Percentiles rank a stretch among this genome's conserved stretches.
These are phyloP conservation scores for Cryptoleucopteryx plumbea DNA, from an alignment of 2,113 vertebrate genomes.

Conservation along the genomic window DNA sequence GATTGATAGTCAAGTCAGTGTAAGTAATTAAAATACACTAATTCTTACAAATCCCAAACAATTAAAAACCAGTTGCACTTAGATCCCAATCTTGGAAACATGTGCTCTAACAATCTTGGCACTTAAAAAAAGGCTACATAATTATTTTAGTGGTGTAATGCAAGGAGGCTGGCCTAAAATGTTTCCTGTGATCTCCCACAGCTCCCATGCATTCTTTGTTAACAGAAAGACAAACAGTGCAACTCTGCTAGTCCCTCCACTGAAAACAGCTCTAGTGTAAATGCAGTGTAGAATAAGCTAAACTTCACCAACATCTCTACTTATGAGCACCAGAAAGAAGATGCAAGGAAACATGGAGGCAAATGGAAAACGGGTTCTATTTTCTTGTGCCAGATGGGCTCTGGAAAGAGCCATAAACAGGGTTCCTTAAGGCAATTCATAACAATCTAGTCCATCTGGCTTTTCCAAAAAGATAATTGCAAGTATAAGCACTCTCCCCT, in stretches of 20 bases:
- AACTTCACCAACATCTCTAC: background rate
- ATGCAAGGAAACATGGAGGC: background rate
- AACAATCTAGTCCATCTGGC: constrained; percentile 49
- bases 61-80: background rate
- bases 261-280: background rate
- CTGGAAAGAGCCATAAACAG: constrained; percentile 31
- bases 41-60: background rate
- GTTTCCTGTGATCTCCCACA: background rate
- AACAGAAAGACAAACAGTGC: background rate
- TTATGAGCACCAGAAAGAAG: background rate
- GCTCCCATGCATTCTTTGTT: background rate
- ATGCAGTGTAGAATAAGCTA: background rate
- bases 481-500: constrained; percentile 43
- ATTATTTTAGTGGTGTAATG: background rate
- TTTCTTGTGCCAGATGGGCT: constrained; percentile 27
- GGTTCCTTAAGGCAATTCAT: constrained; percentile 46
- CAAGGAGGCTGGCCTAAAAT: background rate
- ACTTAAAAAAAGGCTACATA: background rate
- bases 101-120: background rate
- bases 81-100: background rate
- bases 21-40: background rate
- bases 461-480: constrained; percentile 57
- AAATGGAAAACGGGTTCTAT: constrained; percentile 1
- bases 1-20: background rate
- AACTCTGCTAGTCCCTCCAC: background rate